Conservation (phyloP, 2,888 invertebrate species). For the Lymantria monacha region DNA sequence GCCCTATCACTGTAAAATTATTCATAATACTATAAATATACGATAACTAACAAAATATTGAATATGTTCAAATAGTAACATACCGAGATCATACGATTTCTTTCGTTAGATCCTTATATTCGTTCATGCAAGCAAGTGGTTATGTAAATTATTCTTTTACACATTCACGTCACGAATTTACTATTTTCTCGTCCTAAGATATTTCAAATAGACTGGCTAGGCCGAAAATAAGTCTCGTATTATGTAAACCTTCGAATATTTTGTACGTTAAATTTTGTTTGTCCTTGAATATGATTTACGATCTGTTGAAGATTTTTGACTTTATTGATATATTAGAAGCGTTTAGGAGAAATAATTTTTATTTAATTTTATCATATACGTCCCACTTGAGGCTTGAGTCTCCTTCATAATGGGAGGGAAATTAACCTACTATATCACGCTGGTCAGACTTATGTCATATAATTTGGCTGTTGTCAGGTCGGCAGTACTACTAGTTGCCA, state of each 20-base stretch:
- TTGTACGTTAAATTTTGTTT: slow-evolving; percentile 13
- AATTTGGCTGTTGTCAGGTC: no score
- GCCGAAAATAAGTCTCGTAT: slow-evolving; percentile 8
- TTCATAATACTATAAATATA: no score
- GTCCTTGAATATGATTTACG: slow-evolving; percentile 13
- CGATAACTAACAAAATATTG: neutral
- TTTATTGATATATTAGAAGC: neutral
- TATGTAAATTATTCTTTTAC: slow-evolving; percentile 10
- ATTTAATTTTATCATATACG: no score
- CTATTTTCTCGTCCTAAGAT: slow-evolving; percentile 16
- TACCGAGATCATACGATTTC: neutral
- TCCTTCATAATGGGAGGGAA: no score
- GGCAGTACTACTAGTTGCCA: no score
- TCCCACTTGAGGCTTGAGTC: no score
- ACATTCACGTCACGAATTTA: slow-evolving; percentile 13
- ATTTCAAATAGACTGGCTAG: slow-evolving; percentile 9
- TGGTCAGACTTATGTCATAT: no score
- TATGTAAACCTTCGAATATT: slow-evolving; percentile 17
- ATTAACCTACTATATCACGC: no score
- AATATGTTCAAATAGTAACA: neutral
- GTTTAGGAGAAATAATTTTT: neutral
- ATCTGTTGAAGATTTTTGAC: neutral
- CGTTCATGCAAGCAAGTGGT: neutral
- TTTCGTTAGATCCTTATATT: neutral
- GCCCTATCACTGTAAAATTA: no score